These are phyloP conservation scores for Lepas anatifera DNA, from an alignment of 2,888 invertebrate genomes.

Conservation along the genomic window DNA sequence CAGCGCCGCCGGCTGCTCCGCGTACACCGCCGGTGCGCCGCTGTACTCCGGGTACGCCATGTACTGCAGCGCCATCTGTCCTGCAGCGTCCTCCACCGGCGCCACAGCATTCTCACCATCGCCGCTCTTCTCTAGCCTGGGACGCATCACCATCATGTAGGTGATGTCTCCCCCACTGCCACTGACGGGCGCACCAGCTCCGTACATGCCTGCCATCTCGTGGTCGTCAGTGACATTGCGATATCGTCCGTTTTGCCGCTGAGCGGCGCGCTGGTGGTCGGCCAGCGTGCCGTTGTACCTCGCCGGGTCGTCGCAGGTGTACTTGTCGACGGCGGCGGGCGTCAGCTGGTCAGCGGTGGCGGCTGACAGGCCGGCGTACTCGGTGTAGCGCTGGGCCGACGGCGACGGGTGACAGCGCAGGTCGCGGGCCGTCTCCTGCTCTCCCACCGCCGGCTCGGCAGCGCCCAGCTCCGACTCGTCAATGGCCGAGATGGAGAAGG, in stretches of 20 bases:
- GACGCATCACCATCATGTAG: not conserved
- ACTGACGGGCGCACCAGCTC: not conserved
- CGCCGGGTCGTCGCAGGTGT: not conserved
- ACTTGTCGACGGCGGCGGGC: not conserved
- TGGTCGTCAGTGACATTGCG: not conserved
- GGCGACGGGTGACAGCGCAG: not conserved
- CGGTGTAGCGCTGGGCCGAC: no score
- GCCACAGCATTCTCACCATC: no score
- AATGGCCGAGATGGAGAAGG: not conserved
- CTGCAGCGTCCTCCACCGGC: not conserved
- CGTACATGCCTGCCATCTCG: not conserved
- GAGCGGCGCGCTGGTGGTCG: not conserved
- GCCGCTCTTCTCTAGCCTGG: not conserved
- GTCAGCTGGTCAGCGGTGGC: not conserved
- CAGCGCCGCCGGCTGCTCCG: not conserved
- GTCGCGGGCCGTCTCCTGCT: constrained; percentile 5
- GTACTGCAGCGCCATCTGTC: not conserved
- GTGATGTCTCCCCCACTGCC: not conserved
- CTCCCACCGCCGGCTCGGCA: not conserved
- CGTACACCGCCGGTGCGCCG: not conserved
- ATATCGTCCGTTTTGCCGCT: not conserved
- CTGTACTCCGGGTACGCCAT: not conserved
- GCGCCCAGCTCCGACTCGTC: not conserved
- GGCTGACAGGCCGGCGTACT: not conserved
- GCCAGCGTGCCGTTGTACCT: not conserved